Base-by-base conservation (phyloP, 2,888 invertebrate species). In the Meta bourneti region DNA sequence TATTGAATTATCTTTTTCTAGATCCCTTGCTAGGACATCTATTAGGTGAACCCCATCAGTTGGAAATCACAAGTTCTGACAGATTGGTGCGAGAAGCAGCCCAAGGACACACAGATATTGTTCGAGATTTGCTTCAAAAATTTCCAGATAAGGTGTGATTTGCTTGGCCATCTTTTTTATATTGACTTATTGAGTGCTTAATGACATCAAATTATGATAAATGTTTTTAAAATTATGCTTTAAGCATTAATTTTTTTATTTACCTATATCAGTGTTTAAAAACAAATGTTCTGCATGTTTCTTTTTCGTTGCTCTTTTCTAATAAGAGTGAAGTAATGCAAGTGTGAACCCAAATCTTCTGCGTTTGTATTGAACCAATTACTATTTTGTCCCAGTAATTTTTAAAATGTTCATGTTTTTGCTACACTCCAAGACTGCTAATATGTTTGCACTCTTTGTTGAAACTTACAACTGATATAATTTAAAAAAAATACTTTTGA, bases 91-190 rank as follows among this genome's bases (percentile, higher is more conserved):
- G 96, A 84, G 97, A 97, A 94, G 97, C 97, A 7, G 97, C 97
- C 6, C 97, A 97, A 94, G 97, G 97, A 0, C 96, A 97, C 93
- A 94, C 96, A 70, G 97, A 97, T 48, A 96, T 96, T 89, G 97
- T 97, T 1, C 96, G 96, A 93, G 96, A 96, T 93, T 96, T 96
- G 87, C 94, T 96, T 61, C 94, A 94, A 80, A 95, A 95, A 94
- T 95, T 95, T 94, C 96, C 96, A 70, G 96, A 96, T 90, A 95
- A 95, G 95, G 96, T 96, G 89, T 94, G n/a, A 61, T 19, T 20
- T 48, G 34, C 16, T 13, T 20, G 19, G 11, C 4, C 13, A 16
- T 8, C 75, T 19, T 34, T 34, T 34, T n/a, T 34, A 1, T 34
- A 34, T 34, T 34, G 1, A 34, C n/a, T n/a, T n/a, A n/a, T n/a